Conservation (phyloP, 2,888 invertebrate species). For the Drosophila nr. perissopoda region DNA sequence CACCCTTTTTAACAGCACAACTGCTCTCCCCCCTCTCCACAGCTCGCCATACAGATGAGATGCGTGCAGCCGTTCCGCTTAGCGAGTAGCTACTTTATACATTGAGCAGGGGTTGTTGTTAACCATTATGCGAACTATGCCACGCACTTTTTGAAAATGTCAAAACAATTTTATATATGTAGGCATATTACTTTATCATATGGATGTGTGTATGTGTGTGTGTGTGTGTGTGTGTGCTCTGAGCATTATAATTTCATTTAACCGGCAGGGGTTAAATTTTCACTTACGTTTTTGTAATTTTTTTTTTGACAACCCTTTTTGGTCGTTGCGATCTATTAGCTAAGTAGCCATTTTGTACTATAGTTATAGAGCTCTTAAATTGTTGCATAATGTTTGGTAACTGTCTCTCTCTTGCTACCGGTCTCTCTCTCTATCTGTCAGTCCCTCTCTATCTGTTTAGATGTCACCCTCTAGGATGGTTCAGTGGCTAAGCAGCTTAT, state of each 20-base stretch:
- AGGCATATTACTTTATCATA: constrained; percentile 32
- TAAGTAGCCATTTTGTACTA: constrained; percentile 82
- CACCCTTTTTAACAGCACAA: constrained; percentile 52
- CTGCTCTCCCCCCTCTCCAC: constrained; percentile 1
- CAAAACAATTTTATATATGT: constrained; percentile 73
- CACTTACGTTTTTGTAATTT: constrained; percentile 10
- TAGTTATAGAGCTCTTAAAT: constrained; percentile 48
- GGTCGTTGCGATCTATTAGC: constrained; percentile 55
- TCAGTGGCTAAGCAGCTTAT: constrained; percentile 67
- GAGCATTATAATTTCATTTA: constrained; percentile 76
- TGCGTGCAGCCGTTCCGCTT: constrained; percentile 65
- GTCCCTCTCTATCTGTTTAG: neutral
- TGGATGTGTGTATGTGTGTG: constrained; percentile 18
- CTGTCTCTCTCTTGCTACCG: neutral
- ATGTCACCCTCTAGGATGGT: constrained; percentile 54
- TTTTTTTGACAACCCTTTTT: constrained; percentile 64
- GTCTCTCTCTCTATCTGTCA: neutral
- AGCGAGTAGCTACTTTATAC: constrained; percentile 30
- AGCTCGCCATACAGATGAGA: constrained; percentile 21
- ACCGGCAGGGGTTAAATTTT: constrained; percentile 76
- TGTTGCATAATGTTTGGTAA: constrained; percentile 67
- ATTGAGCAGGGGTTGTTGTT: constrained; percentile 57
- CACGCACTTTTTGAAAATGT: constrained; percentile 76
- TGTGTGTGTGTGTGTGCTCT: constrained; percentile 30
- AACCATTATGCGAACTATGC: constrained; percentile 51